Evolutionary conservation across 2,113 vertebrate genomes (phyloP).

Genomic region (Istiophorus platypterus): DNA sequence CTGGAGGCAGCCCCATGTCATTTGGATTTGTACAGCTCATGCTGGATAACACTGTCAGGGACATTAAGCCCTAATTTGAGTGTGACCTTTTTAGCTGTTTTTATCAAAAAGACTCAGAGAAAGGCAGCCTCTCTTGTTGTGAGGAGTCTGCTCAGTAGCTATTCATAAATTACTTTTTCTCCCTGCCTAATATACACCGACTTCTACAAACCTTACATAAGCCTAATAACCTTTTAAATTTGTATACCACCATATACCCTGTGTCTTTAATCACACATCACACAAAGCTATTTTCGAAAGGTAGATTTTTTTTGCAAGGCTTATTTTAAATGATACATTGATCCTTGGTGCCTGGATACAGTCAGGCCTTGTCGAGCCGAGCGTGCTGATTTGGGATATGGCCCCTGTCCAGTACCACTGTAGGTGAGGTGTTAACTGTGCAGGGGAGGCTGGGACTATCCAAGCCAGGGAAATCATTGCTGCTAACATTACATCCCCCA

Average conservation of each 20-base stretch:
- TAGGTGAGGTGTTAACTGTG: slow-evolving; percentile 59
- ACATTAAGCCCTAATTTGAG: slow-evolving; percentile 62
- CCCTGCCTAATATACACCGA: slow-evolving; percentile 32
- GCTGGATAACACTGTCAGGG: slow-evolving; percentile 52
- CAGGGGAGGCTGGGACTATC: slow-evolving; percentile 51
- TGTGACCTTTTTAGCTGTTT: slow-evolving; percentile 71
- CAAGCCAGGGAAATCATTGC: slow-evolving; percentile 55
- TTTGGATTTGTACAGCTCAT: slow-evolving; percentile 55
- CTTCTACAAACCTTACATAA: slow-evolving; percentile 44
- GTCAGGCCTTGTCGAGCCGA: slow-evolving; percentile 32
- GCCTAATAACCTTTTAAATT: slow-evolving; percentile 54
- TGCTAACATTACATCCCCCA: slow-evolving; percentile 53
- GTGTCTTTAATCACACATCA: slow-evolving; percentile 58
- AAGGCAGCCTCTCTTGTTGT: slow-evolving; percentile 32
- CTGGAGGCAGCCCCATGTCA: slow-evolving; percentile 43
- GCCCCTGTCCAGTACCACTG: slow-evolving; percentile 47
- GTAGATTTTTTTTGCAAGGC: slow-evolving; percentile 21
- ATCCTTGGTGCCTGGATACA: slow-evolving; percentile 33
- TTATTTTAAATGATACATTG: slow-evolving; percentile 60
- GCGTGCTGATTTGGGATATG: slow-evolving; percentile 55
- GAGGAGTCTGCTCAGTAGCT: slow-evolving; percentile 35
- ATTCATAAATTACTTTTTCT: slow-evolving; percentile 59
- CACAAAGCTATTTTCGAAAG: slow-evolving; percentile 51
- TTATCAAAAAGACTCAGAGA: slow-evolving; percentile 50
- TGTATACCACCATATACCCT: slow-evolving; percentile 3